Percentiles rank a stretch among this genome's conserved stretches.
phyloP scores from a whole-genome alignment of 1,140 invertebrate species.

The Hetaerina americana region DNA sequence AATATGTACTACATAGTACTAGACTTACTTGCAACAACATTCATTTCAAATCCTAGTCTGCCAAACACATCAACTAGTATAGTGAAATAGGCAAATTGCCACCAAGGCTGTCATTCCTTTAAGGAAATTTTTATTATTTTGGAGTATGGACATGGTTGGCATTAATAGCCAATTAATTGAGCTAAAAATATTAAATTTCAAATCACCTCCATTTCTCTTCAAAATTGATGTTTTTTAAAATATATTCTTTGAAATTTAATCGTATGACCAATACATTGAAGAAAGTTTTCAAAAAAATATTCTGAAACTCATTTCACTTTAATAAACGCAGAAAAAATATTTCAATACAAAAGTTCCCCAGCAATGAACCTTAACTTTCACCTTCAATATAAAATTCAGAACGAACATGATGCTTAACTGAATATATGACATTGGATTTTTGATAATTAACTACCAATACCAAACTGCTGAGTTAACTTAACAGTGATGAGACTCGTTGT shows the following conservation, averaged over 20 bases:
- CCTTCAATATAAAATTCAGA: too few relatives aligned
- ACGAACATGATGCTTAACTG: too few relatives aligned
- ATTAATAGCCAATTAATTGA: background rate
- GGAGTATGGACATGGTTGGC: background rate
- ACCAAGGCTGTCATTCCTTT: background rate
- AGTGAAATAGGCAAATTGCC: background rate
- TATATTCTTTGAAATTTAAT: background rate
- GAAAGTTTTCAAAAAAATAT: background rate
- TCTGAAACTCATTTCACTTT: background rate
- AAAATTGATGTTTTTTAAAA: background rate
- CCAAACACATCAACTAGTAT: background rate
- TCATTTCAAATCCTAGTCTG: background rate
- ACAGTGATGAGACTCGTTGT: background rate
- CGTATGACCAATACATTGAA: background rate
- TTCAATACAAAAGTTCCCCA: too few relatives aligned
- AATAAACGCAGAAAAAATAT: too few relatives aligned
- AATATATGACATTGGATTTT: background rate
- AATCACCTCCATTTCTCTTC: background rate
- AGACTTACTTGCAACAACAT: background rate
- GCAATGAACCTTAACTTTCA: too few relatives aligned
- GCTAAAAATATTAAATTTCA: background rate
- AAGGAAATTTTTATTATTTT: background rate
- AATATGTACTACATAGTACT: background rate
- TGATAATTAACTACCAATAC: background rate
- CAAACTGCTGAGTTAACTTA: background rate